These are phyloP conservation scores for Hormaphis cornu DNA, from an alignment of 1,140 invertebrate species.

Conservation along the genomic window DNA sequence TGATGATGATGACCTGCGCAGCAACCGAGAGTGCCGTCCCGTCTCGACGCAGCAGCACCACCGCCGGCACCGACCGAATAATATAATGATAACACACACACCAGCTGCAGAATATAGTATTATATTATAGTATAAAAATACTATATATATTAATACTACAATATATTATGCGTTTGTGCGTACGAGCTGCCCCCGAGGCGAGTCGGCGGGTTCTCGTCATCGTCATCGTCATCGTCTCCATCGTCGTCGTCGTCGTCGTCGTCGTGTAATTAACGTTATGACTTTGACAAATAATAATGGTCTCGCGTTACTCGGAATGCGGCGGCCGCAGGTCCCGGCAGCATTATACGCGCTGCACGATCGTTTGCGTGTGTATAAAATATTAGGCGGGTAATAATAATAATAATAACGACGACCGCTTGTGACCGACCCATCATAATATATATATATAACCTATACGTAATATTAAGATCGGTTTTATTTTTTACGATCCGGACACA, in stretches of 20 bases:
- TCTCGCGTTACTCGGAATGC: slow-evolving; percentile 32
- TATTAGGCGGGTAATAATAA: no score
- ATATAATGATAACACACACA: no score
- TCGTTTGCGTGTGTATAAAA: background rate
- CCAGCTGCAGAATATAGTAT: no score
- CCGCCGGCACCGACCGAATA: no score
- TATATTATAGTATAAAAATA: no score
- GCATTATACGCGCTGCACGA: background rate
- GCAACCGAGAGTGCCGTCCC: no score
- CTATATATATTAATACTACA: no score
- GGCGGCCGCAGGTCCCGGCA: slow-evolving; percentile 23
- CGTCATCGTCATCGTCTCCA: no score
- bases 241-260: no score
- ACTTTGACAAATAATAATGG: slow-evolving; percentile 33
- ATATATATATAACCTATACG: background rate
- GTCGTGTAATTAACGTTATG: slow-evolving; percentile 32
- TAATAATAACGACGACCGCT: no score
- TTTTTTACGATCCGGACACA: slow-evolving; percentile 32
- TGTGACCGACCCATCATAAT: background rate
- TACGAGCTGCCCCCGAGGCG: slow-evolving; percentile 12
- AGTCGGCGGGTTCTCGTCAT: no score
- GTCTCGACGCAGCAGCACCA: no score
- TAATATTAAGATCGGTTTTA: background rate
- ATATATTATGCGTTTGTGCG: background rate
- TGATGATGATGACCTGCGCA: background rate